phyloP scores from a whole-genome alignment of 2,888 invertebrate species.

The Eupeodes latifasciatus region DNA sequence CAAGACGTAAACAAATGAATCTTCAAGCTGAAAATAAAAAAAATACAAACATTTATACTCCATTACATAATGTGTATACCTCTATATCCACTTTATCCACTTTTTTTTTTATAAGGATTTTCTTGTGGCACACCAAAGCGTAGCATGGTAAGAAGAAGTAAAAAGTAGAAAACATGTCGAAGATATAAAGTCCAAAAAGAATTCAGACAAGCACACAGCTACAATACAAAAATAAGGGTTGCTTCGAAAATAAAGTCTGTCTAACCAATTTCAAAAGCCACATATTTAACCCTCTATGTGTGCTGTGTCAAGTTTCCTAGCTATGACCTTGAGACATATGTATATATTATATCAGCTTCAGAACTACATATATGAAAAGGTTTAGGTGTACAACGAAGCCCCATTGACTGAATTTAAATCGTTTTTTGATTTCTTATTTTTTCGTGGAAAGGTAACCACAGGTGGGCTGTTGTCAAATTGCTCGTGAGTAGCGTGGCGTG shows the following conservation, averaged over 20 bases:
- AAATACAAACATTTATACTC: too few relatives aligned
- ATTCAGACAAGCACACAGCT: background rate
- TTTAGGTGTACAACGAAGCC: background rate
- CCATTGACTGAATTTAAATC: background rate
- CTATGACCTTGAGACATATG: background rate
- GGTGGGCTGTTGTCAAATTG: background rate
- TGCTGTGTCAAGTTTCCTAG: background rate
- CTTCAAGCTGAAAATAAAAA: too few relatives aligned
- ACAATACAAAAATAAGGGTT: too few relatives aligned
- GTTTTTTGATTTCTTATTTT: background rate
- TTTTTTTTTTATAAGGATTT: too few relatives aligned
- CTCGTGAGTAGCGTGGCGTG: too few relatives aligned
- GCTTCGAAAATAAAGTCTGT: background rate
- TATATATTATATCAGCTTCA: background rate
- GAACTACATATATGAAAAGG: background rate
- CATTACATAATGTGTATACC: too few relatives aligned
- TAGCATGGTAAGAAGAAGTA: too few relatives aligned
- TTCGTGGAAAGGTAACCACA: background rate
- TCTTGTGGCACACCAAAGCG: too few relatives aligned
- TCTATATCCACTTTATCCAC: too few relatives aligned
- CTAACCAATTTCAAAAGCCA: background rate
- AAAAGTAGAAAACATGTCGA: too few relatives aligned
- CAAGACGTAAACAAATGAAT: too few relatives aligned
- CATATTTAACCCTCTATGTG: background rate
- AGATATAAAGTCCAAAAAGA: too few relatives aligned